Evolutionary conservation across 30 jellyfish, hydroid and myxozoan genomes (phyloP), one percentile per base, ranked within the genome.

Genomic region (Hydra vulgaris): DNA sequence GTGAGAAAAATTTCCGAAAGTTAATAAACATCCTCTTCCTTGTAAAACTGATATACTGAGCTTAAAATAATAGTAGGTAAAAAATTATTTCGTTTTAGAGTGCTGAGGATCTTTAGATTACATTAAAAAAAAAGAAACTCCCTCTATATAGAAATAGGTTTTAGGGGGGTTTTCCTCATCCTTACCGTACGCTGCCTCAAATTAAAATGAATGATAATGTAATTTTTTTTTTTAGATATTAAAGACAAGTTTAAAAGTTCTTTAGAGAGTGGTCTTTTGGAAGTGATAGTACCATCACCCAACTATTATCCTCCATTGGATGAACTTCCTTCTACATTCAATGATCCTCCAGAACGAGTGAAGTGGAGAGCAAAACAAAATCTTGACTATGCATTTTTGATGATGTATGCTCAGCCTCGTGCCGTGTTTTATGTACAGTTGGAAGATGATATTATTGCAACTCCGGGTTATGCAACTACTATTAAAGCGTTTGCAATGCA

Each of bases 341-440:
- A 92, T 27, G 98, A 92, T 74, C 90, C 96, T 7, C 87, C 88
- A 16, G 98, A 92, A 26, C 84, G 98, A 70, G 98, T 92, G 17
- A 86, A 82, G n/a, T 92, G 98, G 98, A 72, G 98, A 66, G 94
- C 98, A 18, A 92, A 92, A 54, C 98, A 92, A 77, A 92, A 92
- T 80, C 83, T 92, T 7, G 98, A 92, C 70, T 92, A 87, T 27
- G 89, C 96, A 0, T 92, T 77, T 73, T 70, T 92, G 73, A 92
- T 92, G 98, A 92, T 92, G 98, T 92, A 92, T 75, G 96, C 96
- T 0, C 96, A 92, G 73, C 82, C 81, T 81, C 77, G 87, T 26
- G 93, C 96, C 0, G 83, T 92, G 27, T 92, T 92, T 78, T 92
- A 92, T 79, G 94, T 91, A 21, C 98, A 92, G 72, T 53, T 92